Conservation (phyloP, 2,888 invertebrate genomes). For the Frankliniella fusca region DNA sequence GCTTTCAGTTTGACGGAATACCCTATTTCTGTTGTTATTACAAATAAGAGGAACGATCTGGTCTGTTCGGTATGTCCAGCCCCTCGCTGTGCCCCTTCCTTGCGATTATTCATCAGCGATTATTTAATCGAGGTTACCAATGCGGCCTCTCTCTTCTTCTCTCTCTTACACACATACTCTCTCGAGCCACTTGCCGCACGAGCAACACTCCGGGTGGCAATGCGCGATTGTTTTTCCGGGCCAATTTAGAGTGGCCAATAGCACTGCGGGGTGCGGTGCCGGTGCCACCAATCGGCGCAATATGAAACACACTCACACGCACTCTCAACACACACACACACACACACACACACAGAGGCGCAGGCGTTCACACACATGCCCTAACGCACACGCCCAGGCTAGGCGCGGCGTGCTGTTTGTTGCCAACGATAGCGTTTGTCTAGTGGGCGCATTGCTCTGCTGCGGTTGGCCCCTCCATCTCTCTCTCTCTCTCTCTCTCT, state of each 20-base stretch:
- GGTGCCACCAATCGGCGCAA: slow-evolving; percentile 8
- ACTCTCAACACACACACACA: not conserved
- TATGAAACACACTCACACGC: not conserved
- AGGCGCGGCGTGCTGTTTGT: not conserved
- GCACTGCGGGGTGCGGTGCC: not conserved
- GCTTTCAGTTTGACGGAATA: no score
- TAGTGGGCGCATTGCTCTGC: not conserved
- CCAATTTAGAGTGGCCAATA: slow-evolving; percentile 12
- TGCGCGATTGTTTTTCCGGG: slow-evolving; percentile 11
- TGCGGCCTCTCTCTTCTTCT: not conserved
- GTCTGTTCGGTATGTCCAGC: no score
- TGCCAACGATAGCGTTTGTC: not conserved
- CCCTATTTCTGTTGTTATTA: no score
- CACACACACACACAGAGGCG: not conserved
- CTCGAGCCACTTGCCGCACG: no score
- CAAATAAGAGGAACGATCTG: no score
- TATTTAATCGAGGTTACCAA: not conserved
- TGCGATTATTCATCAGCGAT: not conserved
- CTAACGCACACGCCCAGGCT: not conserved
- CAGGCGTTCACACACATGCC: not conserved
- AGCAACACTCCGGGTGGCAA: not conserved
- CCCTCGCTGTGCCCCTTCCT: no score
- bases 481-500: no score
- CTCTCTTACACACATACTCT: not conserved
- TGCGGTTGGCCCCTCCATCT: not conserved